phyloP scores from a whole-genome alignment of 2,113 vertebrate genomes.

The Lampris incognitus region DNA sequence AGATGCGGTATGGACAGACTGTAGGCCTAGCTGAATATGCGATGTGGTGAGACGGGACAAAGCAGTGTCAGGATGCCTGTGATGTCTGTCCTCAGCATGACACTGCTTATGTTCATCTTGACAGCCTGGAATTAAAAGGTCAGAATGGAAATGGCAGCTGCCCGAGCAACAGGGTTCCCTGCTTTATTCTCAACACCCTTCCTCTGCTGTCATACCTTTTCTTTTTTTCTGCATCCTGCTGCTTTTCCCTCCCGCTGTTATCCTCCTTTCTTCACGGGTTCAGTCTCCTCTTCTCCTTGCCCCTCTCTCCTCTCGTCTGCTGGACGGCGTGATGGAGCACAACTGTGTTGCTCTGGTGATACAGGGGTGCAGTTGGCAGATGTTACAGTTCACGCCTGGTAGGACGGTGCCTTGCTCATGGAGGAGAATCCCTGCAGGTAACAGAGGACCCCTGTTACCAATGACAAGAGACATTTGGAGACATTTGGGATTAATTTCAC shows the following conservation, averaged over 20 bases:
- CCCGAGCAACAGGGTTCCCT: conserved; percentile 1
- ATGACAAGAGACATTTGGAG: background rate
- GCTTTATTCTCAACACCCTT: background rate
- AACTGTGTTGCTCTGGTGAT: background rate
- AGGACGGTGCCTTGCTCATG: background rate
- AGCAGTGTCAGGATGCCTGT: conserved; percentile 35
- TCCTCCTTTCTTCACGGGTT: background rate
- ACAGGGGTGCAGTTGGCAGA: background rate
- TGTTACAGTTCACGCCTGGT: background rate
- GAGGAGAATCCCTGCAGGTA: background rate
- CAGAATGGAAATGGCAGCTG: conserved; percentile 12
- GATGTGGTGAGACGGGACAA: conserved; percentile 25
- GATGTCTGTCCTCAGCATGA: conserved; percentile 58
- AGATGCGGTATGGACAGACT: conserved; percentile 37
- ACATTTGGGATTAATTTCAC: background rate
- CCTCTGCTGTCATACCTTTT: background rate
- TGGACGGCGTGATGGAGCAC: background rate
- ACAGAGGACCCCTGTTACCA: background rate
- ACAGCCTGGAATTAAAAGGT: conserved; percentile 44
- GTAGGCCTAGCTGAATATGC: conserved; percentile 1
- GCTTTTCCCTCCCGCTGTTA: background rate
- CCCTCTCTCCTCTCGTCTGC: background rate
- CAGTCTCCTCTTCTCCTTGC: background rate
- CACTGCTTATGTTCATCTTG: conserved; percentile 55
- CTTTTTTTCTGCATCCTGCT: background rate